These are phyloP conservation scores for Chymomyza fuscimana DNA, from an alignment of 2,888 invertebrate genomes.

Conservation along the genomic window DNA sequence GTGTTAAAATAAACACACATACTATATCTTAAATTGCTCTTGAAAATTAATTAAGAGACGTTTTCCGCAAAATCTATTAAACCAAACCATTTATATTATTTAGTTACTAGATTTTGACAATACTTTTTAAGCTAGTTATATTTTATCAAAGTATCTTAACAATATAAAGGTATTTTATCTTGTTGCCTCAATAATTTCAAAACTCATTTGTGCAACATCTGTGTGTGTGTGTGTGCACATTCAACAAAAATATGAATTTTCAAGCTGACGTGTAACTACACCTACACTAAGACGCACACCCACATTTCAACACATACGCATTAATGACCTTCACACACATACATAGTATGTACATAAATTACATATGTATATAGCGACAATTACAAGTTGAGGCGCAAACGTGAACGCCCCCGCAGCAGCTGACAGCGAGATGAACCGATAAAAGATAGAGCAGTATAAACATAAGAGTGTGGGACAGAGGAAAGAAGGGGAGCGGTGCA, in stretches of 20 bases:
- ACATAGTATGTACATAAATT: neutral
- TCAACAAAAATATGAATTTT: neutral
- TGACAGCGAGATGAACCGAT: neutral
- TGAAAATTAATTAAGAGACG: no score
- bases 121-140: no score
- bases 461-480: neutral
- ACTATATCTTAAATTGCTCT: no score
- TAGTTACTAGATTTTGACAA: no score
- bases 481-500: neutral
- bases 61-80: no score
- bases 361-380: neutral
- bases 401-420: neutral
- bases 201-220: neutral
- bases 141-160: neutral
- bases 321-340: neutral
- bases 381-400: neutral
- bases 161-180: neutral
- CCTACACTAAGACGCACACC: neutral
- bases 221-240: neutral
- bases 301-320: neutral
- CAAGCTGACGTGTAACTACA: neutral
- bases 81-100: no score
- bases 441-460: neutral
- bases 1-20: no score
- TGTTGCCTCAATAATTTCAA: neutral